Evolutionary conservation across 2,888 invertebrate species (phyloP).

Genomic region (Ctena decussata): DNA sequence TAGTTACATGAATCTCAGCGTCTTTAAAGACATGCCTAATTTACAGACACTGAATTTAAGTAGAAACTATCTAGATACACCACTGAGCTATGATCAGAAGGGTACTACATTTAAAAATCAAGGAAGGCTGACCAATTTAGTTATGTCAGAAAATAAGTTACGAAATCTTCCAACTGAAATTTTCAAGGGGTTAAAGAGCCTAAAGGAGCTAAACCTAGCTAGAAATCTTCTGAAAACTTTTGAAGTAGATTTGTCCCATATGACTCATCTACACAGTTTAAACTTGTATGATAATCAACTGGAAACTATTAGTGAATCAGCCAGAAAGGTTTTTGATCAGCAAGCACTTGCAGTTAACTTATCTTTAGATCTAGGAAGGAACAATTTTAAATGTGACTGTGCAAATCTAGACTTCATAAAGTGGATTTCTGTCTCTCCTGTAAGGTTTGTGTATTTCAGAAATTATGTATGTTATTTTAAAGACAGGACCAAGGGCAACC

Average conservation of each 20-base stretch:
- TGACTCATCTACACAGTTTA: conserved; percentile 22
- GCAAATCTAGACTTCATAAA: conserved; percentile 28
- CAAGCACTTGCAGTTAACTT: not conserved
- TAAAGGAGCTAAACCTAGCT: conserved; percentile 31
- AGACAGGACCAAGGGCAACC: conserved; percentile 10
- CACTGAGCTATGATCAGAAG: conserved; percentile 21
- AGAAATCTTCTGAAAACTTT: conserved; percentile 36
- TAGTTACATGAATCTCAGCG: not conserved
- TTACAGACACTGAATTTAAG: conserved; percentile 27
- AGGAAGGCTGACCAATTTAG: conserved; percentile 9
- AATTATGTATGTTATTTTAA: conserved; percentile 33
- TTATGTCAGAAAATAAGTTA: conserved; percentile 40
- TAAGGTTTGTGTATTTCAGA: conserved; percentile 19
- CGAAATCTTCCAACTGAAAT: conserved; percentile 30
- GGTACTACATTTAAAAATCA: conserved; percentile 45
- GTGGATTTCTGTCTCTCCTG: conserved; percentile 42
- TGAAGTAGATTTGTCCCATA: conserved; percentile 29
- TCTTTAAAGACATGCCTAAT: conserved; percentile 12
- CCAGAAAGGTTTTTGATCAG: not conserved
- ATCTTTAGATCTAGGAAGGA: conserved; percentile 23
- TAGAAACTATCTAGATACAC: conserved; percentile 31
- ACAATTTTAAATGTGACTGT: conserved; percentile 46
- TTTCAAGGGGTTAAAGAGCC: conserved; percentile 9
- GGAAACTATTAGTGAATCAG: not conserved
- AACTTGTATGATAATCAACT: conserved; percentile 43